Evolutionary conservation across 2,113 vertebrate genomes (phyloP).

Genomic region (Eurystomus gularis): DNA sequence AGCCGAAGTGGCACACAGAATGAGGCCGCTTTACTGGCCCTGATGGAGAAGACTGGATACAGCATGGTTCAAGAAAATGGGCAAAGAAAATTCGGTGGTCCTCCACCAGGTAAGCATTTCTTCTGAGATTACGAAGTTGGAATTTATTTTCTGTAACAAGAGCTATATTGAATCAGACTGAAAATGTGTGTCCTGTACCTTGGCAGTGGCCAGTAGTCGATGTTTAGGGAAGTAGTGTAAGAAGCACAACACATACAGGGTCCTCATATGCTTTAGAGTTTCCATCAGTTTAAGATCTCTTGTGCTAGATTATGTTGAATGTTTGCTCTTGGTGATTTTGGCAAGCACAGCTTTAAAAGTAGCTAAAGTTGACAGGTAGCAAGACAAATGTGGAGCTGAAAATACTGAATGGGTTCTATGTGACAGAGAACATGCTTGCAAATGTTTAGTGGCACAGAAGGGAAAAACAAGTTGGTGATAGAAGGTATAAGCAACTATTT

Average conservation of each 20-base stretch:
- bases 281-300: neutral
- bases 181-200: neutral
- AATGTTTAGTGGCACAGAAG: neutral
- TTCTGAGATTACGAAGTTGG: neutral
- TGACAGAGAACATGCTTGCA: neutral
- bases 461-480: neutral
- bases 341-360: neutral
- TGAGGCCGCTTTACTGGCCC: conserved; percentile 83
- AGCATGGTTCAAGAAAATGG: conserved; percentile 95
- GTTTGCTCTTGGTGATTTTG: neutral
- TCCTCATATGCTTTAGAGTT: neutral
- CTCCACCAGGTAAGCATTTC: conserved; percentile 85
- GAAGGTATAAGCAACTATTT: neutral
- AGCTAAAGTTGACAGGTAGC: neutral
- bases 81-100: conserved; percentile 94
- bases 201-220: neutral
- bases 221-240: neutral
- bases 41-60: conserved; percentile 91
- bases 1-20: conserved; percentile 70
- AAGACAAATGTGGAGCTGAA: neutral
- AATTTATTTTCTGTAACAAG: neutral
- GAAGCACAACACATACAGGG: neutral
- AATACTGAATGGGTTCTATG: neutral
- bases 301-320: neutral
- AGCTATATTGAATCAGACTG: neutral